Base-by-base conservation (phyloP, 2,113 vertebrate species). In the Oreochromis spilurus region DNA sequence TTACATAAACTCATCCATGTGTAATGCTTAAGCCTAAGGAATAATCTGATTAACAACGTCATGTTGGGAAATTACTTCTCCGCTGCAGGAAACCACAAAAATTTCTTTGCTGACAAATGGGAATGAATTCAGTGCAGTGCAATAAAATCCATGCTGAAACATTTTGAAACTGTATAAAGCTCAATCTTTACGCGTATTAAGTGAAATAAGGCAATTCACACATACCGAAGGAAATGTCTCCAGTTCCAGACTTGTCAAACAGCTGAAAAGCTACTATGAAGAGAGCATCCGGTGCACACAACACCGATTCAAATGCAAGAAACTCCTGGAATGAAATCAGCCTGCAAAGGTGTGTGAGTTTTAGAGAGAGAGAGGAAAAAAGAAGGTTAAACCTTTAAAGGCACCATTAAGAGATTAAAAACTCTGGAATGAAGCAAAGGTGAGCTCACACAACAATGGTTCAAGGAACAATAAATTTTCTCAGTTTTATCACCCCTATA, bases 271-370 rank as follows among this genome's bases (percentile, higher is more conserved):
- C 98, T 90, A 99, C 98, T 83, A 99, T 96, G 95, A 99, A 99
- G 96, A 99, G 97, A 82, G 98, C 97, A 95, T 99, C 98, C 31
- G 98, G 98, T 62, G 98, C 97, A 96, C 98, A 99, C 89, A 99
- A 95, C 94, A 99, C 97, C 3, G 98, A 99, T 87, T 99, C 98
- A 96, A 99, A 99, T 7, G 98, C 98, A 95, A 99, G 95, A 96
- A 99, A 99, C 96, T 99, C 98, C 97, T 98, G 98, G 96, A 97
- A 99, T 55, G 98, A 99, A 96, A 99, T 99, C 95, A 99, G 95
- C 95, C 98, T 99, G 92, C 45, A 67, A 29, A 21, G 29, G 60
- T 21, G 16, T 24, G 16, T 6, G 40, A n/a, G 21, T 75, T 45
- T 75, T 48, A 26, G 31, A 52, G 45, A 48, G 50, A 53, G 45